These are phyloP conservation scores for Chrysolina oricalcia DNA, from an alignment of 2,888 invertebrate genomes.

Conservation along the genomic window DNA sequence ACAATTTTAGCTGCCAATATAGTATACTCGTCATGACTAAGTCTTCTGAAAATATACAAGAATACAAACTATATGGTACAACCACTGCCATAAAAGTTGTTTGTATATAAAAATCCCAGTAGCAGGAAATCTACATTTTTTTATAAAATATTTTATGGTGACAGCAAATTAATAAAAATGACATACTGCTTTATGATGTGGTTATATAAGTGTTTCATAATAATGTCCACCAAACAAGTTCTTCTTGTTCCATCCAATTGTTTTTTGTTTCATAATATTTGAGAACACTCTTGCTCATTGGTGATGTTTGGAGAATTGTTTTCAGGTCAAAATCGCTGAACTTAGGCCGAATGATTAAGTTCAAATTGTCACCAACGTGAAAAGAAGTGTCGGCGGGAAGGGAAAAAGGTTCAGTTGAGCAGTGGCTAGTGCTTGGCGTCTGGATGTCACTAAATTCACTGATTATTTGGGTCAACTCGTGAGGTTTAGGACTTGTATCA, in stretches of 20 bases:
- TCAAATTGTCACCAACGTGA: slow-evolving; percentile 28
- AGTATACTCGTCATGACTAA: slow-evolving; percentile 25
- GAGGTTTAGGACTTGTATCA: slow-evolving; percentile 3
- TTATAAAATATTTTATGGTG: slow-evolving; percentile 1
- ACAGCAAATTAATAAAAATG: slow-evolving; percentile 4
- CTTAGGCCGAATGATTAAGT: slow-evolving; percentile 20
- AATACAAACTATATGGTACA: slow-evolving; percentile 17
- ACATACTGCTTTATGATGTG: slow-evolving; percentile 25
- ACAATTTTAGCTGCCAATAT: slow-evolving; percentile 19
- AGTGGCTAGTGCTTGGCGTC: slow-evolving; percentile 24
- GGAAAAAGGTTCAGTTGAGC: slow-evolving; percentile 25
- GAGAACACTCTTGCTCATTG: slow-evolving; percentile 27
- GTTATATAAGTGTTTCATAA: slow-evolving; percentile 23
- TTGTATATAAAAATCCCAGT: background rate
- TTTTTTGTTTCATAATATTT: slow-evolving; percentile 26
- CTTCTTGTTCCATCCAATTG: slow-evolving; percentile 24
- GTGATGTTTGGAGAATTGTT: slow-evolving; percentile 29
- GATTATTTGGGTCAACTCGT: background rate
- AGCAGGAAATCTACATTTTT: background rate
- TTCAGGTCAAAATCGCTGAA: slow-evolving; percentile 32
- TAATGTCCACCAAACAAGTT: slow-evolving; percentile 25
- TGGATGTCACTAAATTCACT: slow-evolving; percentile 24
- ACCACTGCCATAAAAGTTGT: background rate
- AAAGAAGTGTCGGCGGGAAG: slow-evolving; percentile 26
- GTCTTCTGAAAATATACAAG: slow-evolving; percentile 16